Evolutionary conservation across 2,113 vertebrate genomes (phyloP), one percentile per base, ranked within the genome.

Genomic region (Macaca nemestrina): DNA sequence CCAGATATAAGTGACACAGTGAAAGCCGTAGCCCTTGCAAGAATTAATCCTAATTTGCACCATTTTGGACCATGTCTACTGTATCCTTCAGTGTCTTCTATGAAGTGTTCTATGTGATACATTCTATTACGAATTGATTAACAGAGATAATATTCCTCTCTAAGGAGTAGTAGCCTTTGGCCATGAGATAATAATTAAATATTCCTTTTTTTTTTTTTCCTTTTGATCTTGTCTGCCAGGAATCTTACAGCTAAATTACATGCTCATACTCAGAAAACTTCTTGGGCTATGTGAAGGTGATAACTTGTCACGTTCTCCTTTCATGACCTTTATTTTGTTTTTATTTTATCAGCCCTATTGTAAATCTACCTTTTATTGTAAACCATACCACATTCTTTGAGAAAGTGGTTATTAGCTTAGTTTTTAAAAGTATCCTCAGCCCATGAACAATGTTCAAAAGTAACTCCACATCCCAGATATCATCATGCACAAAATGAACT

Each of bases 161-260:
- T 45, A 93, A 70, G 35, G n/a, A 38, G 27, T 3, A 57, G 32
- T 12, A 70, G 48, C 9, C 3, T 84, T 78, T 78, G 32, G 82
- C 40, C 75, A 10, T 20, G 25, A 80, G 27, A n/a, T 78, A 76
- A 94, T 0, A 80, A 64, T 64, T n/a, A 93, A 4, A 32, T 48
- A n/a, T 18, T 64, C 13, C 25, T 61, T 61, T 27, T 64, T 87
- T 7, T 7, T 18, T 0, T 30, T 45, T 93, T 72, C 87, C 73
- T 55, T 83, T 97, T 82, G 40, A 83, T 64, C 12, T 50, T 55
- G 10, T 25, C 40, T 68, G 9, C 20, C 48, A 78, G 45, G 45
- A 93, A 87, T 57, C 48, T 90, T 45, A 68, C 25, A 93, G 64
- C 3, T 84, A 68, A 55, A 90, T 81, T 83, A 94, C 80, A 83